Evolutionary conservation across 2,113 vertebrate species (phyloP).

Genomic region (Himantopus leucocephalus): DNA sequence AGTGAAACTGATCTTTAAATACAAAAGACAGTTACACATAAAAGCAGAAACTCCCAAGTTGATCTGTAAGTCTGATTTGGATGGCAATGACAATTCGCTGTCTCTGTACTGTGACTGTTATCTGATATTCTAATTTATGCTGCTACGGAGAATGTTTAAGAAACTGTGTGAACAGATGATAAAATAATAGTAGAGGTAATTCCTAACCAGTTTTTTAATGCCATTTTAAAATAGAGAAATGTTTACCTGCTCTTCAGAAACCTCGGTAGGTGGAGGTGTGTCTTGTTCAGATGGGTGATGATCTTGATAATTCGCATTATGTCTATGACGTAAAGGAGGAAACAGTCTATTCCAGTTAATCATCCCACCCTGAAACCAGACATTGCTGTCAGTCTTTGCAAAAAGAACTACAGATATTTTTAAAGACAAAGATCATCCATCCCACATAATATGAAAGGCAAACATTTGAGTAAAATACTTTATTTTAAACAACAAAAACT

Average conservation of each 20-base stretch:
- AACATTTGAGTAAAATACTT: background rate
- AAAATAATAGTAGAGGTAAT: background rate
- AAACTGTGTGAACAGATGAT: background rate
- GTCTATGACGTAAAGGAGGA: slow-evolving; percentile 84
- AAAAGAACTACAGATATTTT: background rate
- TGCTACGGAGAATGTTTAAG: background rate
- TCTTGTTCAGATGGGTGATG: slow-evolving; percentile 71
- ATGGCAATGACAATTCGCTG: background rate
- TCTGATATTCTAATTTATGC: background rate
- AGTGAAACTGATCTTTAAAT: background rate
- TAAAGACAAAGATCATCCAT: background rate
- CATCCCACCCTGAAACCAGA: slow-evolving; percentile 80
- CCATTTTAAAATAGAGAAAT: background rate
- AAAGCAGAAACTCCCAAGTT: background rate
- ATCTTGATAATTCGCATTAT: slow-evolving; percentile 75
- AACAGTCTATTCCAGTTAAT: slow-evolving; percentile 92
- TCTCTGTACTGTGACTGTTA: background rate
- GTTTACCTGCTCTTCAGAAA: slow-evolving; percentile 92
- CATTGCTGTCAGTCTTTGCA: background rate
- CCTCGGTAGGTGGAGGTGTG: slow-evolving; percentile 75
- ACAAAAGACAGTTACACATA: background rate
- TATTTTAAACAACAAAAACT: background rate
- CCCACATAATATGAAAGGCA: background rate
- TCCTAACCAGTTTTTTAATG: background rate
- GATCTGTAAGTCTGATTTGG: background rate